These are phyloP conservation scores for Phycodurus eques DNA, from an alignment of 2,113 vertebrate genomes.

Conservation along the genomic window DNA sequence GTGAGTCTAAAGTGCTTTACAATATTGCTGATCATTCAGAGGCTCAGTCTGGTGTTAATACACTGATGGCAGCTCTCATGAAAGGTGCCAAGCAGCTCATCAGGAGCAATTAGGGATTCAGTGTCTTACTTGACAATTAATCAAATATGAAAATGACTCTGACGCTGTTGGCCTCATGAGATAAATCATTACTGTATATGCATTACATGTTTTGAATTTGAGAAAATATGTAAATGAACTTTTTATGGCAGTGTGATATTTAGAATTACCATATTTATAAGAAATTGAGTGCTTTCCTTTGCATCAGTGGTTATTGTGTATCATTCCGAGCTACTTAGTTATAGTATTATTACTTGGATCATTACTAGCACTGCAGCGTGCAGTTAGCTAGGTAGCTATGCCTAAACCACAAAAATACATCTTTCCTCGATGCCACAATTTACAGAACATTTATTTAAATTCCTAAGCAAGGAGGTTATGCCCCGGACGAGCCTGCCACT, in stretches of 20 bases:
- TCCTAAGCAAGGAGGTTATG: no score
- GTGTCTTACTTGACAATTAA: constrained; percentile 7
- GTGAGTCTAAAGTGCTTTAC: constrained; percentile 7
- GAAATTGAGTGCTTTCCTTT: no score
- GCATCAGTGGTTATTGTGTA: no score
- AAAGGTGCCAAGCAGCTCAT: constrained; percentile 15
- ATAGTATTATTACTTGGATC: no score
- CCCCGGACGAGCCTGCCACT: no score
- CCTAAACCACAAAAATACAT: no score
- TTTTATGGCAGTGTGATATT: neutral
- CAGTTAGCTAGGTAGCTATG: no score
- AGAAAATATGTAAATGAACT: neutral
- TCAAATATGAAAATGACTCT: constrained; percentile 13
- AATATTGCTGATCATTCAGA: constrained; percentile 10
- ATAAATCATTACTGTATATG: neutral
- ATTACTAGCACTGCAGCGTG: no score
- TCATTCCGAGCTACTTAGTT: no score
- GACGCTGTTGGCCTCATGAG: neutral
- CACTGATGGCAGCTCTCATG: constrained; percentile 9
- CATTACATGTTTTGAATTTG: neutral
- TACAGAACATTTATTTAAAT: no score
- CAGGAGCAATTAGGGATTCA: constrained; percentile 13
- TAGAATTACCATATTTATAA: neutral
- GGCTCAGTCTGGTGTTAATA: constrained; percentile 8
- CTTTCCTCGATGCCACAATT: no score